Conservation (phyloP, 2,113 vertebrate species). For the Lethenteron reissneri region DNA sequence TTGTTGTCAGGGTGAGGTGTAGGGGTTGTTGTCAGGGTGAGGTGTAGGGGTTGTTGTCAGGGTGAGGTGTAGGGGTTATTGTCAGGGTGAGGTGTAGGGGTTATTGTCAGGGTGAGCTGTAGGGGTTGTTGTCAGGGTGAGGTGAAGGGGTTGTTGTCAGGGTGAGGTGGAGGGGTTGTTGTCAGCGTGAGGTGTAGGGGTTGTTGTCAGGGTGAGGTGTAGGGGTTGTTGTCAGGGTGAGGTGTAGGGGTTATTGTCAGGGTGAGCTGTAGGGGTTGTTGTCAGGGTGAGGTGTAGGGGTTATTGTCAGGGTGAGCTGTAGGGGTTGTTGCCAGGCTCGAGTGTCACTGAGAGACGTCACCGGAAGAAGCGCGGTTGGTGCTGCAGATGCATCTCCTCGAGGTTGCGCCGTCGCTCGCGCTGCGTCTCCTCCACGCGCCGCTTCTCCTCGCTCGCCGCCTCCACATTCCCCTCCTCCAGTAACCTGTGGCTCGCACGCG, state of each 20-base stretch:
- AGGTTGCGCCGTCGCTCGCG: slow-evolving; percentile 49
- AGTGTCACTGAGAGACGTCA: slow-evolving; percentile 14
- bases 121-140: too few species aligned
- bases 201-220: too few species aligned
- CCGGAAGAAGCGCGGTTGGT: slow-evolving; percentile 64
- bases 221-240: not conserved
- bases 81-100: too few species aligned
- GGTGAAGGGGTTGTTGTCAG: too few species aligned
- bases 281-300: not conserved
- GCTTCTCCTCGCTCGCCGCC: slow-evolving; percentile 50
- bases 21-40: too few species aligned
- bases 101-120: too few species aligned
- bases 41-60: too few species aligned
- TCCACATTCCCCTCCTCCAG: slow-evolving; percentile 52
- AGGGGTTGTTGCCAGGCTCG: too few species aligned
- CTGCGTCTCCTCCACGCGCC: slow-evolving; percentile 61
- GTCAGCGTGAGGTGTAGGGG: too few species aligned
- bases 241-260: not conserved
- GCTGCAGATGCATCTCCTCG: slow-evolving; percentile 44
- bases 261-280: not conserved
- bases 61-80: too few species aligned
- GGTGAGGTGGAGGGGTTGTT: too few species aligned
- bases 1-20: not conserved
- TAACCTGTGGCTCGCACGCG: slow-evolving; percentile 25
- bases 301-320: not conserved